Conservation (phyloP, 1,140 invertebrate species). For the Pygmarrhopalites habei region DNA sequence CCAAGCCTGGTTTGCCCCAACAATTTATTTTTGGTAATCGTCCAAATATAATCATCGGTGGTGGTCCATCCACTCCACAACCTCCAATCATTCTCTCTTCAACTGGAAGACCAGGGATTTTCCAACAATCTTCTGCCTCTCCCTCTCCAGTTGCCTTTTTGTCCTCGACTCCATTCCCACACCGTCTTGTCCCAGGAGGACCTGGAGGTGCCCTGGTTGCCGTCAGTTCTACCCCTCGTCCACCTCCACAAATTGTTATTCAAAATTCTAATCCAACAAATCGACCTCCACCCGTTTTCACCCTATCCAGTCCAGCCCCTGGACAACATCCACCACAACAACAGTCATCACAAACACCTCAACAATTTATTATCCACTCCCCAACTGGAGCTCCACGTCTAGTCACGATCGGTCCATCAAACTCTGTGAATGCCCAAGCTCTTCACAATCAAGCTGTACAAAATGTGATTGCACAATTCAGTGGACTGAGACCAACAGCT, state of each 20-base stretch:
- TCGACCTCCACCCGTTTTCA: slow-evolving; percentile 11
- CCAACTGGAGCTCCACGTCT: slow-evolving; percentile 22
- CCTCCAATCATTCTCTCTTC: slow-evolving; percentile 17
- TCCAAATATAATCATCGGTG: not conserved
- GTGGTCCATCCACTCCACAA: not conserved
- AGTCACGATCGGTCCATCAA: slow-evolving; percentile 13
- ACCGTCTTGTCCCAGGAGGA: too few relatives aligned
- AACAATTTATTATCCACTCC: slow-evolving; percentile 20
- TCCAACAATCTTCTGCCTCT: slow-evolving; percentile 2
- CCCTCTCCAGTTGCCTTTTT: not conserved
- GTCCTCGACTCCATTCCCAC: slow-evolving; percentile 19
- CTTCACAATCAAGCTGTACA: slow-evolving; percentile 28
- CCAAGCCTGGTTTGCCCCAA: not conserved
- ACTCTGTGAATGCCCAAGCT: not conserved
- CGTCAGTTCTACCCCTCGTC: not conserved
- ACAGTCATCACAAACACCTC: too few relatives aligned
- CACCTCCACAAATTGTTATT: not conserved
- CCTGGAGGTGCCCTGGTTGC: not conserved
- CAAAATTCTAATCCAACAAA: slow-evolving; percentile 3
- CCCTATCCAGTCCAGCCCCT: slow-evolving; percentile 5
- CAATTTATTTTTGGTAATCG: not conserved
- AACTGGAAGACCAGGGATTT: slow-evolving; percentile 6
- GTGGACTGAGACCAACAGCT: not conserved
- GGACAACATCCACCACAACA: not conserved
- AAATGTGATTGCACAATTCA: slow-evolving; percentile 24